Evolutionary conservation across 2,113 vertebrate species (phyloP), one percentile per base, ranked within the genome.

Genomic region (Apaloderma vittatum): DNA sequence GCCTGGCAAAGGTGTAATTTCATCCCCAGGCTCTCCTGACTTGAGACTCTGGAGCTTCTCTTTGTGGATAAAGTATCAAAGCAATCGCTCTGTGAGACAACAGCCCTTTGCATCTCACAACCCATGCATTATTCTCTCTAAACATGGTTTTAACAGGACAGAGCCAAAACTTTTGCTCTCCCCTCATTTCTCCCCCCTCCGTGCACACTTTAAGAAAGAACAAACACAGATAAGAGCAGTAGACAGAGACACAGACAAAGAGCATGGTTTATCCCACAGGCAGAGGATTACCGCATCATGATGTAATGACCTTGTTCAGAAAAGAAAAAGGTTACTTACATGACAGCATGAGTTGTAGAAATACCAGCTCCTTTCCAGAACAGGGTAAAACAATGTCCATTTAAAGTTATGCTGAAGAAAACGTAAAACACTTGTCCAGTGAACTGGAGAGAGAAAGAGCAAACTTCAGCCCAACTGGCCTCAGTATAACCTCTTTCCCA

Each of bases 1-100:
- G 96, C 90, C 86, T 62, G 6, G 86, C 72, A 95, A 95, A 97
- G 97, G 84, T 98, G 98, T 98, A 98, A 98, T 98, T 98, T 97
- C 98, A 98, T 97, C 98, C 94, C 57, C 86, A 37, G 94, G 91
- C 84, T 95, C 96, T 96, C 91, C 94, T 78, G 55, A 93, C 94
- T 63, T 91, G 45, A 97, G 92, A 82, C 95, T 96, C 45, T 40
- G 93, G 85, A 88, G 90, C 89, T 92, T 97, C 67, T 74, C 97
- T 97, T 96, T 97, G 94, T 95, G 84, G 77, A 97, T 96, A 94
- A 94, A 88, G 90, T 96, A 95, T 97, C 96, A 97, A 94, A 94
- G 90, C 94, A 96, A 87, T 54, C 96, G 78, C 80, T 97, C 26
- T 16, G 62, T 81, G 76, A 96, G 85, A 93, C 87, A 88, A 78